A percentile compares a stretch with the other conserved stretches of the same genome.
phyloP scores from a whole-genome alignment of 2,797 vertebrate species.

The Ptychadena robeensis region DNA sequence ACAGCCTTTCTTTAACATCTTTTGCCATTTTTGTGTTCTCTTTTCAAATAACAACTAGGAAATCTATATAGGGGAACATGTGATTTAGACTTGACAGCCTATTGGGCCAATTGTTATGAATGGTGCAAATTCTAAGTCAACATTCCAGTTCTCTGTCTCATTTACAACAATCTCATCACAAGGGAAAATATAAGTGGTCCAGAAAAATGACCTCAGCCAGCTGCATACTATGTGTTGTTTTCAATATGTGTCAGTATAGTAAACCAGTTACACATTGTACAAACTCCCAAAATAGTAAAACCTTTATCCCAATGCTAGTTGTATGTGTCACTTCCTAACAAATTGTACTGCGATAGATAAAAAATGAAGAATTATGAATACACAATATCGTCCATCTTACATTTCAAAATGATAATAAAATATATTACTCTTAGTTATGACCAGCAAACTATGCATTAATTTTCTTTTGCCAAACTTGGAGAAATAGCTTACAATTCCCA shows the following conservation, averaged over 20 bases:
- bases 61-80: background rate
- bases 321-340: conserved; percentile 1
- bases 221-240: background rate
- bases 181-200: background rate
- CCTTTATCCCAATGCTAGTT: conserved; percentile 17
- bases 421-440: too few relatives aligned
- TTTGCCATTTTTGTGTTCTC: too few relatives aligned
- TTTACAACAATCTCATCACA: conserved; percentile 30
- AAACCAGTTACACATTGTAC: conserved; percentile 26
- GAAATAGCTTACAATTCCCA: too few relatives aligned
- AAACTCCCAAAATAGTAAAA: background rate
- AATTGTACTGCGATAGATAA: conserved; percentile 35
- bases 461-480: too few relatives aligned
- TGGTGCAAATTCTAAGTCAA: background rate
- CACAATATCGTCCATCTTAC: background rate
- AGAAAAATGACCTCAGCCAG: conserved; percentile 12
- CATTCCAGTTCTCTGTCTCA: conserved; percentile 43
- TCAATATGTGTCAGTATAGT: background rate
- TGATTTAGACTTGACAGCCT: background rate
- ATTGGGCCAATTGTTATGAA: background rate
- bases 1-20: background rate
- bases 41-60: background rate
- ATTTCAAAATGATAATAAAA: too few relatives aligned
- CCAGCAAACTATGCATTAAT: too few relatives aligned
- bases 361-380: background rate